Evolutionary conservation across 2,888 invertebrate genomes (phyloP).

Genomic region (Deroplatys truncata): DNA sequence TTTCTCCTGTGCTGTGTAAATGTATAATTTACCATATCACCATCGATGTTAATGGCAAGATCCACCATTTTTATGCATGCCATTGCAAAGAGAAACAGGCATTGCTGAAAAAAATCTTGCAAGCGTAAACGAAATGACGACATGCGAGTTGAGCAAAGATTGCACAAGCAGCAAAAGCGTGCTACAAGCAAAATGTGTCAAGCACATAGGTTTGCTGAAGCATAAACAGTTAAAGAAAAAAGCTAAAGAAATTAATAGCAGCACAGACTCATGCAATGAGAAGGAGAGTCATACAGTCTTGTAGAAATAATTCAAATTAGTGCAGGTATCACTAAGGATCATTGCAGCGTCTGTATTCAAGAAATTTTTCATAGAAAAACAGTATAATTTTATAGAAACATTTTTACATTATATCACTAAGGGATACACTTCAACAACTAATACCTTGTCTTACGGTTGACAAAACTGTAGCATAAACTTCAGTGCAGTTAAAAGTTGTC

Average conservation of each 20-base stretch:
- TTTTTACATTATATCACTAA: too few relatives aligned
- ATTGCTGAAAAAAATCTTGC: background rate
- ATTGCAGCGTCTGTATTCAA: too few relatives aligned
- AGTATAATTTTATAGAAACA: too few relatives aligned
- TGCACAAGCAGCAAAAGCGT: background rate
- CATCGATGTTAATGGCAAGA: background rate
- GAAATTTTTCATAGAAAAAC: too few relatives aligned
- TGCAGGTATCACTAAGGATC: too few relatives aligned
- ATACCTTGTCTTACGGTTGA: too few relatives aligned
- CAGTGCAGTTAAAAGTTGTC: too few relatives aligned
- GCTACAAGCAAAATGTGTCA: background rate
- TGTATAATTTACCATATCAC: background rate
- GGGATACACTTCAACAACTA: too few relatives aligned
- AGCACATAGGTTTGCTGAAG: background rate
- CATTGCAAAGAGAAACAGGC: background rate
- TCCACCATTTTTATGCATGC: background rate
- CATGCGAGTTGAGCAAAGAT: background rate
- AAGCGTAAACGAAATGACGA: background rate
- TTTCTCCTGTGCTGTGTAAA: background rate
- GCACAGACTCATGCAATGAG: background rate
- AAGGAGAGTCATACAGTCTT: background rate
- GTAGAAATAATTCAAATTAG: too few relatives aligned
- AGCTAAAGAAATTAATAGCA: background rate
- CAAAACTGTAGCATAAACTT: too few relatives aligned
- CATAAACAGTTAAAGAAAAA: background rate